These are phyloP conservation scores for Oncopeltus fasciatus DNA, from an alignment of 1,140 invertebrate species.

Conservation along the genomic window DNA sequence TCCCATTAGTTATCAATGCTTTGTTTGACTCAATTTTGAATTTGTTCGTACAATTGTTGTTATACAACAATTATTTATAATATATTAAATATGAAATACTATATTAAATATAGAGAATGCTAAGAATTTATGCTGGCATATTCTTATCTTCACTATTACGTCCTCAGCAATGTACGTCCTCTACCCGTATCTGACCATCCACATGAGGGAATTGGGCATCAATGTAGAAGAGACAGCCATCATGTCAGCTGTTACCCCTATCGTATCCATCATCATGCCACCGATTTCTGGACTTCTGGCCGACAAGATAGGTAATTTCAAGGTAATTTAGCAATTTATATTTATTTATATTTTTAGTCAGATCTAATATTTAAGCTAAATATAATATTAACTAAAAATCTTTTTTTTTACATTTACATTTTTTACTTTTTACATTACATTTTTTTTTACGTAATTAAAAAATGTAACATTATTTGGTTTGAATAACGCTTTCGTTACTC, in stretches of 20 bases:
- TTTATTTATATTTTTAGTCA: not conserved
- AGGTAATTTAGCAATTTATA: constrained; percentile 34
- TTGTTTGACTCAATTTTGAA: not conserved
- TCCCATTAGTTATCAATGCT: too few species aligned
- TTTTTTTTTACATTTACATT: not conserved
- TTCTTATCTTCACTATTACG: not conserved
- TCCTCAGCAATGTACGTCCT: constrained; percentile 54
- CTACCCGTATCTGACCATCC: constrained; percentile 71
- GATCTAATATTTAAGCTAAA: not conserved
- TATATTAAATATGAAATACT: not conserved
- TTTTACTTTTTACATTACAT: too few species aligned
- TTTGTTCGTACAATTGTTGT: not conserved
- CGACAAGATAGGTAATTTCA: constrained; percentile 67
- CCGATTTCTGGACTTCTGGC: constrained; percentile 60
- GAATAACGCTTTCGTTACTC: too few species aligned
- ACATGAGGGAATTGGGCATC: constrained; percentile 71
- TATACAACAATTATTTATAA: not conserved
- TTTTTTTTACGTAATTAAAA: too few species aligned
- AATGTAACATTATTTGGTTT: too few species aligned
- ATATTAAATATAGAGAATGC: not conserved
- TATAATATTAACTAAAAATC: not conserved
- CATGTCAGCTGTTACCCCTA: constrained; percentile 66
- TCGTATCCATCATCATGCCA: constrained; percentile 62
- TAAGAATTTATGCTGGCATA: not conserved
- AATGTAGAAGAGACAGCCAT: constrained; percentile 72